phyloP scores from a whole-genome alignment of 64 coral and sea anemone species.

The Acropora yongei region DNA sequence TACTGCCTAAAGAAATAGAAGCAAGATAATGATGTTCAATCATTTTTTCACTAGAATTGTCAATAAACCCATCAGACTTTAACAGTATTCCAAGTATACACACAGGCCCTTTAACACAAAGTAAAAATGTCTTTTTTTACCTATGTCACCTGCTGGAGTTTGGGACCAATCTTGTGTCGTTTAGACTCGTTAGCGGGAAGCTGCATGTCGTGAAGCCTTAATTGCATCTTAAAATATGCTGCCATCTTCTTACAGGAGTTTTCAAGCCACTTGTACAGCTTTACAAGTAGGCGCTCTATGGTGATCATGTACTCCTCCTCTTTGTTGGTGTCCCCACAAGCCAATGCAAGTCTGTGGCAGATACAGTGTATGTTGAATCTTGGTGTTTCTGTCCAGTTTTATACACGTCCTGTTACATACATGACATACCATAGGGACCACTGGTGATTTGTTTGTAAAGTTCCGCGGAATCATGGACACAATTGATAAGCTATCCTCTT shows the following conservation, averaged over 20 bases:
- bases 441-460: too few species aligned
- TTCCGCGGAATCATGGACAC: too few species aligned
- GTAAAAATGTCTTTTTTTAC: too few species aligned
- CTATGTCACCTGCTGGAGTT: background rate
- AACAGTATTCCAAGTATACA: too few species aligned
- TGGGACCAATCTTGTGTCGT: slow-evolving; percentile 20
- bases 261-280: slow-evolving; percentile 48
- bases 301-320: slow-evolving; percentile 22
- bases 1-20: slow-evolving; percentile 1
- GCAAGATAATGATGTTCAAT: background rate
- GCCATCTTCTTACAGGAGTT: slow-evolving; percentile 11
- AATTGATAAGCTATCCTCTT: too few species aligned
- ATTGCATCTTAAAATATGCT: slow-evolving; percentile 19
- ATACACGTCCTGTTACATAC: too few species aligned
- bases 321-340: slow-evolving; percentile 35
- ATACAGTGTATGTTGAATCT: slow-evolving; percentile 26
- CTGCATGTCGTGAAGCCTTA: background rate
- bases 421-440: too few species aligned
- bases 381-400: too few species aligned
- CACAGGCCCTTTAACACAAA: too few species aligned
- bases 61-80: background rate
- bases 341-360: slow-evolving; percentile 43
- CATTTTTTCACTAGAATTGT: background rate
- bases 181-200: slow-evolving; percentile 6
- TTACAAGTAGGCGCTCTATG: background rate